Evolutionary conservation across 2,113 vertebrate genomes (phyloP).

Genomic region (Labrus mixtus): DNA sequence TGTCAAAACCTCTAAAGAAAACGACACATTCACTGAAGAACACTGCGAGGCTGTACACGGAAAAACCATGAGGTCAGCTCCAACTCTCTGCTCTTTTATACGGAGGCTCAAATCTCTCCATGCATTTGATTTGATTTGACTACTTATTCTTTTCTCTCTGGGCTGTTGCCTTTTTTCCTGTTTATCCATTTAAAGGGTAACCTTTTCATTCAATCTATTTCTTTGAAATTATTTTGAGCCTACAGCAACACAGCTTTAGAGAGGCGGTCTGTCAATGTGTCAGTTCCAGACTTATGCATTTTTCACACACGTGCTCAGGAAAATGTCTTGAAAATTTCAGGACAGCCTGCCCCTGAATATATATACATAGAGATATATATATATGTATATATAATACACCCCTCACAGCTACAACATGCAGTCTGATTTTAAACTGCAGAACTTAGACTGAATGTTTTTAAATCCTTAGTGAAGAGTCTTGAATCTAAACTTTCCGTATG

Average conservation of each 20-base stretch:
- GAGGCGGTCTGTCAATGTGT: neutral
- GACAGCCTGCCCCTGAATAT: too few species aligned
- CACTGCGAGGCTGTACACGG: neutral
- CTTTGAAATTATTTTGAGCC: neutral
- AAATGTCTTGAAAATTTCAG: too few species aligned
- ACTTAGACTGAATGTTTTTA: too few species aligned
- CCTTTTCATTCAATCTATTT: too few species aligned
- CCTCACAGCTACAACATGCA: too few species aligned
- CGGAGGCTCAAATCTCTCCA: neutral
- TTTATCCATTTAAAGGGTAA: neutral
- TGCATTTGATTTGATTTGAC: neutral
- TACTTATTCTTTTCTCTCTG: neutral
- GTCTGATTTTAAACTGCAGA: too few species aligned
- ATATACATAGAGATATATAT: too few species aligned
- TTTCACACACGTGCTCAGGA: too few species aligned
- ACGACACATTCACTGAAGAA: neutral
- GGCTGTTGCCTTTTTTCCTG: neutral
- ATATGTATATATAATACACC: too few species aligned
- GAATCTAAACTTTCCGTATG: too few species aligned
- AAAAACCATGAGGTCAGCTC: neutral
- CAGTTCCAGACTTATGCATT: neutral
- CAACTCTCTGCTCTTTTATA: neutral
- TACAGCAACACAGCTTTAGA: neutral
- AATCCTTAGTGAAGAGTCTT: too few species aligned
- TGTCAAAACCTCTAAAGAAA: neutral